These are phyloP conservation scores for Alaudala cheleensis DNA, from an alignment of 2,113 vertebrate genomes.

Conservation along the genomic window DNA sequence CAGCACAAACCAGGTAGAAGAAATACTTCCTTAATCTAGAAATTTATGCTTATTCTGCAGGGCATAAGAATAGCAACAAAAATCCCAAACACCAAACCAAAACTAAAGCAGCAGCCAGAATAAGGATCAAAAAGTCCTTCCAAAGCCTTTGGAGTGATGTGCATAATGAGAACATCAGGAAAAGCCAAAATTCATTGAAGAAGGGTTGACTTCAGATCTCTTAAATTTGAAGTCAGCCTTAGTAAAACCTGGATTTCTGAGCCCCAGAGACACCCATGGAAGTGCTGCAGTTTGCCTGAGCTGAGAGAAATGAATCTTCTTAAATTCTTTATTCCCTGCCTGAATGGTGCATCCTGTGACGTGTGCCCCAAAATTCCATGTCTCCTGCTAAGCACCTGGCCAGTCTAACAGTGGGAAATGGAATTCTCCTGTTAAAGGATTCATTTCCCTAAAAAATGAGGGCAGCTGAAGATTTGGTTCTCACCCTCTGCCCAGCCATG, in stretches of 20 bases:
- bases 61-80: neutral
- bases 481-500: neutral
- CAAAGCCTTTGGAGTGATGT: neutral
- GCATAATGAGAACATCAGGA: neutral
- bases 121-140: neutral
- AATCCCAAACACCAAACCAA: neutral
- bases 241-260: neutral
- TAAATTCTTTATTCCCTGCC: neutral
- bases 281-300: neutral
- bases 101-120: neutral
- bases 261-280: neutral
- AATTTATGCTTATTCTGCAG: neutral
- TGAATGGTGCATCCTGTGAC: neutral
- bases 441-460: neutral
- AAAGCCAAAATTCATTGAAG: neutral
- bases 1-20: neutral
- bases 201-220: neutral
- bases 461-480: neutral
- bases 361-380: neutral
- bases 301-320: neutral
- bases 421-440: neutral
- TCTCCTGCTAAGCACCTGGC: neutral
- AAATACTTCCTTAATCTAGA: neutral
- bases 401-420: neutral
- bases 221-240: neutral